A percentile compares a stretch with the other conserved stretches of the same genome.
Conservation (phyloP, 1,140 invertebrate species). For the Apis laboriosa region DNA sequence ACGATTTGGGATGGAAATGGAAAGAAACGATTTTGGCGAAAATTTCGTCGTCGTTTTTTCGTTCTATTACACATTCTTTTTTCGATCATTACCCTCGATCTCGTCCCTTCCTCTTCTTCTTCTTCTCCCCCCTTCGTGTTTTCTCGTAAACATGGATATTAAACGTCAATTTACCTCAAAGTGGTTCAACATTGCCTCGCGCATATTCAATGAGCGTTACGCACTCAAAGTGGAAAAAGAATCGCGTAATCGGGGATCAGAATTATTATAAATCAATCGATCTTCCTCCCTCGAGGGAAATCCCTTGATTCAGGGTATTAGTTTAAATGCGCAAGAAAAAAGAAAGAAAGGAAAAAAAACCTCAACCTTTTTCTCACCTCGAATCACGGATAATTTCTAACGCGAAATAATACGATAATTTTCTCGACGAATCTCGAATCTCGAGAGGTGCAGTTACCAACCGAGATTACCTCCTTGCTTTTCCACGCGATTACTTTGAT, state of each 20-base stretch:
- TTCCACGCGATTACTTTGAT: background rate
- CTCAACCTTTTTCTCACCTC: background rate
- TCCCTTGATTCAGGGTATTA: background rate
- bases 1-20: too few species aligned
- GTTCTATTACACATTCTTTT: too few species aligned
- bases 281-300: background rate
- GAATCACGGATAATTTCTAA: constrained; percentile 22
- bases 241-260: background rate
- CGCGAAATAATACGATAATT: too few species aligned
- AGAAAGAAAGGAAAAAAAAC: too few species aligned
- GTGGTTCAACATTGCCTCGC: background rate
- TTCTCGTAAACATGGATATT: too few species aligned
- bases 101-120: background rate
- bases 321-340: background rate
- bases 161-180: background rate
- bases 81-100: too few species aligned
- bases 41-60: too few species aligned
- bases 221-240: too few species aligned
- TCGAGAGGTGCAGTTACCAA: background rate
- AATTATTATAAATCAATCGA: constrained; percentile 11
- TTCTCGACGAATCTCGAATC: background rate
- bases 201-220: background rate
- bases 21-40: too few species aligned
- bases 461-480: background rate
- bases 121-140: too few species aligned